Percentiles rank a stretch among this genome's conserved stretches.
Conservation (phyloP, 2,888 invertebrate genomes). For the Lasioglossum marginatum region DNA sequence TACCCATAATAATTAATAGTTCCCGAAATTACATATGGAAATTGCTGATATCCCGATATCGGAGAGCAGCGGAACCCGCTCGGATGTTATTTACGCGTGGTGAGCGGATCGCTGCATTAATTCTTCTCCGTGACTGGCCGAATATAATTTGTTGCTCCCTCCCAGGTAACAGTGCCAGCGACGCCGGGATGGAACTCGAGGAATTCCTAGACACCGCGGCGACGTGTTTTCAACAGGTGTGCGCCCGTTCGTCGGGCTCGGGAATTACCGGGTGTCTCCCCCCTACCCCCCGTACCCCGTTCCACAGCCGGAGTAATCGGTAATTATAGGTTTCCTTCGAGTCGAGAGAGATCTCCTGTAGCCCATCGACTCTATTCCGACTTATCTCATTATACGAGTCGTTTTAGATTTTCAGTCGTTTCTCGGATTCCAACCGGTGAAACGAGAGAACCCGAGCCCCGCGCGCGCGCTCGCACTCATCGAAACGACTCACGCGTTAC, state of each 20-base stretch:
- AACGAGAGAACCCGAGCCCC: conserved; percentile 4
- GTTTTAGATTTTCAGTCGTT: conserved; percentile 46
- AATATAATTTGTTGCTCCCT: conserved; percentile 54
- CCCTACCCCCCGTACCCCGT: not conserved
- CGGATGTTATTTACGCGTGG: conserved; percentile 46
- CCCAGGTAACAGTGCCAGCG: conserved; percentile 31
- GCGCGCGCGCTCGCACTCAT: not conserved
- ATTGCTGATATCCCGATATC: conserved; percentile 52
- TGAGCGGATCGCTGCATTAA: conserved; percentile 41
- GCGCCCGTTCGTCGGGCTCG: conserved; percentile 40
- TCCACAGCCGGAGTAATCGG: conserved; percentile 74
- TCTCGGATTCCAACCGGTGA: conserved; percentile 41
- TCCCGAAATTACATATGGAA: conserved; percentile 60
- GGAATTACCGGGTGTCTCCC: conserved; percentile 69
- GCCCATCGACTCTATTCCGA: conserved; percentile 46
- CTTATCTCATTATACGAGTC: conserved; percentile 65
- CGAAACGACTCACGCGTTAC: conserved; percentile 16
- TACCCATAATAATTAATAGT: conserved; percentile 54
- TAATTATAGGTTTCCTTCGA: conserved; percentile 77
- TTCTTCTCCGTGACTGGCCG: conserved; percentile 56
- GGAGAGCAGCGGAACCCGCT: conserved; percentile 5
- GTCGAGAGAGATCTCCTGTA: conserved; percentile 58
- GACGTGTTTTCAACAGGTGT: conserved; percentile 72
- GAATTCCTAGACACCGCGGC: conserved; percentile 61
- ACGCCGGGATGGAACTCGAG: conserved; percentile 40